A percentile compares a stretch with the other conserved stretches of the same genome.
phyloP scores from a whole-genome alignment of 2,888 invertebrate species.

The Rhaphigaster nebulosa region DNA sequence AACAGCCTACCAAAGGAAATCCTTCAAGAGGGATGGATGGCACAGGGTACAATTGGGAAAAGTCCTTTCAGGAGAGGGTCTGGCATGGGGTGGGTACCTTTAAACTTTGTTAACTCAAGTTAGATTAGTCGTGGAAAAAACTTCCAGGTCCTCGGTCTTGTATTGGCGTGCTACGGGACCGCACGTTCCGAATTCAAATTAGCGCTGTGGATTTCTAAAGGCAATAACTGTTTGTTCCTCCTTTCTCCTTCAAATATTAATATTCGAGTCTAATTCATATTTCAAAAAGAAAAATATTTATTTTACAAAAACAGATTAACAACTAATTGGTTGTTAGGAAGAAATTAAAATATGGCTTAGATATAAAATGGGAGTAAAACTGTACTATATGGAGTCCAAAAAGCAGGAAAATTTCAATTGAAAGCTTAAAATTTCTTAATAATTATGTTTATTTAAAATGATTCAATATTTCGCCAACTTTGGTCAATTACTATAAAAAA shows the following conservation, averaged over 20 bases:
- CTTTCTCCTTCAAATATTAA: neutral
- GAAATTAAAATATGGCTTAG: too few relatives aligned
- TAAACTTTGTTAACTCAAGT: slow-evolving; percentile 29
- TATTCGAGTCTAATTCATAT: neutral
- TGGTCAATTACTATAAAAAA: too few relatives aligned
- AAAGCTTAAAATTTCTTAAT: too few relatives aligned
- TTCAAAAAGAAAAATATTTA: too few relatives aligned
- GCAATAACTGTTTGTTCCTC: neutral
- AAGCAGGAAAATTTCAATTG: too few relatives aligned
- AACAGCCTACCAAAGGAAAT: neutral
- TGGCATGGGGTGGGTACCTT: neutral
- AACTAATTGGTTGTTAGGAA: too few relatives aligned
- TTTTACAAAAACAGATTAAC: too few relatives aligned
- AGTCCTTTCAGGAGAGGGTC: neutral
- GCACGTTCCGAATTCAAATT: neutral
- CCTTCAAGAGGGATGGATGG: neutral
- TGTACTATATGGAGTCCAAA: too few relatives aligned
- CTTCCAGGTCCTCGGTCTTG: neutral
- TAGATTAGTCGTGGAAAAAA: slow-evolving; percentile 33
- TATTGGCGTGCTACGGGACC: neutral
- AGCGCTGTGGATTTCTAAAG: neutral
- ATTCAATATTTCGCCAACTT: too few relatives aligned
- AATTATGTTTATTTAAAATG: too few relatives aligned
- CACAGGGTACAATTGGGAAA: neutral
- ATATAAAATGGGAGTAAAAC: too few relatives aligned